Evolutionary conservation across 1,140 invertebrate species (phyloP).

Genomic region (Papilio xuthus): DNA sequence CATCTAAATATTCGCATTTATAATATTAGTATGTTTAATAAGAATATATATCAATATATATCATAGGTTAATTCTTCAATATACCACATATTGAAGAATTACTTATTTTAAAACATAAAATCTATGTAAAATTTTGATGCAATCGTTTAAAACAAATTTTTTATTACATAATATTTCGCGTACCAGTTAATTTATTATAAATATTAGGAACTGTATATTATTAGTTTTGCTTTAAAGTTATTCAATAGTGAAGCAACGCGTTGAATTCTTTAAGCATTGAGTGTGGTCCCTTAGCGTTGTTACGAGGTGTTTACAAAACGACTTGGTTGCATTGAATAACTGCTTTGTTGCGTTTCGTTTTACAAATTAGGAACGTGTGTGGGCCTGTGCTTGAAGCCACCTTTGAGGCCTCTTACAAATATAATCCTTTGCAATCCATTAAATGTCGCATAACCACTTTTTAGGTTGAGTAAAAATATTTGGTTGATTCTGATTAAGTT

Average conservation of each 20-base stretch:
- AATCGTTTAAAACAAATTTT: too few species aligned
- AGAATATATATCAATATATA: too few species aligned
- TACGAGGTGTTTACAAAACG: slow-evolving; percentile 28
- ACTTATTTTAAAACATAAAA: too few species aligned
- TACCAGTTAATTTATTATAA: background rate
- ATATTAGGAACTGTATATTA: background rate
- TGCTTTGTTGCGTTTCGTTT: slow-evolving; percentile 31
- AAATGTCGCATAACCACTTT: background rate
- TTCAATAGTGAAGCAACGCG: background rate
- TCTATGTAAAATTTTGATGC: too few species aligned
- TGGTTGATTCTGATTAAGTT: background rate
- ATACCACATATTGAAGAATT: too few species aligned
- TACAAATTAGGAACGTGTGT: slow-evolving; percentile 32
- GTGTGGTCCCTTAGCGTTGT: slow-evolving; percentile 21
- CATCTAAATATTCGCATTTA: too few species aligned
- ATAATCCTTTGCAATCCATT: background rate
- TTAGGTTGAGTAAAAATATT: background rate
- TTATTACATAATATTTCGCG: background rate
- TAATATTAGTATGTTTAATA: too few species aligned
- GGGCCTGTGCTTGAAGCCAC: slow-evolving; percentile 10
- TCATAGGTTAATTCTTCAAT: too few species aligned
- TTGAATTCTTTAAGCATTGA: slow-evolving; percentile 20
- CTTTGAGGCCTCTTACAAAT: slow-evolving; percentile 7
- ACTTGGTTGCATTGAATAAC: slow-evolving; percentile 18
- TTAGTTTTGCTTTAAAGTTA: background rate